These are phyloP conservation scores for Volucella bombylans DNA, from an alignment of 2,888 invertebrate genomes.

Conservation along the genomic window DNA sequence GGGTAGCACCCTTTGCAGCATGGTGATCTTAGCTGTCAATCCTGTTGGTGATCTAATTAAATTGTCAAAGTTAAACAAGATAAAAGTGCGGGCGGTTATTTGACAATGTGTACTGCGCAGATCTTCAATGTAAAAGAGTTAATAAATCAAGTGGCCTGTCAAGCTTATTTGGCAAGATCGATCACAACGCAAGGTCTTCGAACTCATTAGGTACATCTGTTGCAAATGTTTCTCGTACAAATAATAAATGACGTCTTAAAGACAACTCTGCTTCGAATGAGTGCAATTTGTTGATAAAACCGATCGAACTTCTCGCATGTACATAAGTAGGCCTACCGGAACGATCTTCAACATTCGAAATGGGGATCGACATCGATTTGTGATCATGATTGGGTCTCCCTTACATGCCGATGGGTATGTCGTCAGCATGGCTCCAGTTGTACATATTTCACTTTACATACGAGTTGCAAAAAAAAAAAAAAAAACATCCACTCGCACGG, in stretches of 20 bases:
- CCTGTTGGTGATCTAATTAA: conserved; percentile 58
- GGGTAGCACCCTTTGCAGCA: conserved; percentile 25
- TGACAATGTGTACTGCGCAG: conserved; percentile 29
- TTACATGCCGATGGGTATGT: conserved; percentile 69
- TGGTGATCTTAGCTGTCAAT: conserved; percentile 62
- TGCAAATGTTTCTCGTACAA: conserved; percentile 42
- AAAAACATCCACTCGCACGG: not conserved
- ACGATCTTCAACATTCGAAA: conserved; percentile 59
- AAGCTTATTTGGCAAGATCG: conserved; percentile 38
- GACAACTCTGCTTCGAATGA: conserved; percentile 62
- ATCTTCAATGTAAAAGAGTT: conserved; percentile 21
- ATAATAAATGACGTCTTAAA: conserved; percentile 47
- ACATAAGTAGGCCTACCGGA: conserved; percentile 47
- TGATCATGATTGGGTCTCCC: conserved; percentile 60
- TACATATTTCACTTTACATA: conserved; percentile 8
- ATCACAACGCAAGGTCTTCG: conserved; percentile 32
- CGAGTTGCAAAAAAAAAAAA: conserved; percentile 39
- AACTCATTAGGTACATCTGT: not conserved
- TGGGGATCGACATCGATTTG: conserved; percentile 42
- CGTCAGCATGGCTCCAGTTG: conserved; percentile 63
- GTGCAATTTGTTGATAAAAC: conserved; percentile 64
- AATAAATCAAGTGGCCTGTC: conserved; percentile 39
- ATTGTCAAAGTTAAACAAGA: conserved; percentile 50
- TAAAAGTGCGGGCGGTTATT: conserved; percentile 61
- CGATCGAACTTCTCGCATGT: conserved; percentile 11